phyloP scores from a whole-genome alignment of 2,888 invertebrate species.

The Azorinus chamasolen region DNA sequence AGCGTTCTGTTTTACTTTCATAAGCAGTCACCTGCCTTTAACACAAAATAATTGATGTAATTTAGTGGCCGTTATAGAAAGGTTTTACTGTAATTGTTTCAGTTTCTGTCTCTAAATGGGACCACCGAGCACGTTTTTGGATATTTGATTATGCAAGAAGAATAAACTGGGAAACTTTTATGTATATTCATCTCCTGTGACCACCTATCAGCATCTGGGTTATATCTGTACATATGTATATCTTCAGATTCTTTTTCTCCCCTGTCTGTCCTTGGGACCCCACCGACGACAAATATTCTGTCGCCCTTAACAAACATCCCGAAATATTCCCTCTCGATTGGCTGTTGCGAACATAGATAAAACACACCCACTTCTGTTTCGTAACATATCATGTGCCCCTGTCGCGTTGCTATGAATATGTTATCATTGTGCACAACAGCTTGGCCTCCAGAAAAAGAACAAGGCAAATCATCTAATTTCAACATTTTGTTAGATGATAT shows the following conservation, averaged over 20 bases:
- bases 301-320: constrained; percentile 58
- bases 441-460: constrained; percentile 46
- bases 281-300: constrained; percentile 56
- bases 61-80: too few relatives aligned
- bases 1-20: too few relatives aligned
- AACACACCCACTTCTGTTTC: constrained; percentile 36
- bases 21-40: too few relatives aligned
- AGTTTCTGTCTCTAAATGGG: constrained; percentile 31
- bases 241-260: not conserved
- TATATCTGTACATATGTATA: constrained; percentile 47
- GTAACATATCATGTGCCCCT: constrained; percentile 61
- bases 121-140: constrained; percentile 53
- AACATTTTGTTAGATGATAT: constrained; percentile 16
- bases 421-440: constrained; percentile 43
- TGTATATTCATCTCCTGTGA: constrained; percentile 37
- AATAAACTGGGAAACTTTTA: constrained; percentile 38
- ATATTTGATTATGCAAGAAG: constrained; percentile 55
- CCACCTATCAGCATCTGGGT: constrained; percentile 54
- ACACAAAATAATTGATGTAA: too few relatives aligned
- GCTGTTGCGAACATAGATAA: constrained; percentile 48
- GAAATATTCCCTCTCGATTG: constrained; percentile 37
- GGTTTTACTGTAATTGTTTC: too few relatives aligned
- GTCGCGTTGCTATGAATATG: constrained; percentile 57
- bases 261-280: constrained; percentile 27
- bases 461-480: constrained; percentile 43